A percentile compares a stretch with the other conserved stretches of the same genome.
phyloP scores from a whole-genome alignment of 2,888 invertebrate species.

The Willowsia nigromaculata region DNA sequence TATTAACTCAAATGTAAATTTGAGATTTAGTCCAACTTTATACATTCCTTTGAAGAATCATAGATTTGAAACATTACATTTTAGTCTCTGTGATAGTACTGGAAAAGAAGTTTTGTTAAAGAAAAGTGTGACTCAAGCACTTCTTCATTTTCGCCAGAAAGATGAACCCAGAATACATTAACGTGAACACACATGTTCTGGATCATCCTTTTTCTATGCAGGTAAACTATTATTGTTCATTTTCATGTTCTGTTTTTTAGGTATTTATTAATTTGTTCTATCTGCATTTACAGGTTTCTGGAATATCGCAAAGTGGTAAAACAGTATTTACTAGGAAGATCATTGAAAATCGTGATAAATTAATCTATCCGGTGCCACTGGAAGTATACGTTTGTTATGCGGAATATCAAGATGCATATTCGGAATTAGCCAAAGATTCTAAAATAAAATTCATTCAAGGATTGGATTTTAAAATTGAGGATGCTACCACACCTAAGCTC shows the following conservation, averaged over 20 bases:
- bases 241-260: not conserved
- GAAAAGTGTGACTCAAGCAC: not conserved
- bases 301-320: constrained; percentile 47
- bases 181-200: not conserved
- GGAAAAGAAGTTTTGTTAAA: not conserved
- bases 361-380: not conserved
- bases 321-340: constrained; percentile 23
- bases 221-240: constrained; percentile 6
- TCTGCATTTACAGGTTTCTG: not conserved
- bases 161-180: not conserved
- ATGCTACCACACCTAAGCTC: not conserved
- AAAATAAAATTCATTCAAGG: constrained; percentile 13
- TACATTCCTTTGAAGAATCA: too few relatives aligned
- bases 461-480: not conserved
- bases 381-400: constrained; percentile 22
- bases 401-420: constrained; percentile 25
- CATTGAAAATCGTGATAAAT: not conserved
- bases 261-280: not conserved
- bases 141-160: not conserved
- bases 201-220: constrained; percentile 49
- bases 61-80: not conserved
- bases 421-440: not conserved
- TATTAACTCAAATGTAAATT: too few relatives aligned
- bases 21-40: too few relatives aligned
- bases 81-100: not conserved